phyloP scores from a whole-genome alignment of 2,113 vertebrate genomes.

The Nothoprocta pentlandii region DNA sequence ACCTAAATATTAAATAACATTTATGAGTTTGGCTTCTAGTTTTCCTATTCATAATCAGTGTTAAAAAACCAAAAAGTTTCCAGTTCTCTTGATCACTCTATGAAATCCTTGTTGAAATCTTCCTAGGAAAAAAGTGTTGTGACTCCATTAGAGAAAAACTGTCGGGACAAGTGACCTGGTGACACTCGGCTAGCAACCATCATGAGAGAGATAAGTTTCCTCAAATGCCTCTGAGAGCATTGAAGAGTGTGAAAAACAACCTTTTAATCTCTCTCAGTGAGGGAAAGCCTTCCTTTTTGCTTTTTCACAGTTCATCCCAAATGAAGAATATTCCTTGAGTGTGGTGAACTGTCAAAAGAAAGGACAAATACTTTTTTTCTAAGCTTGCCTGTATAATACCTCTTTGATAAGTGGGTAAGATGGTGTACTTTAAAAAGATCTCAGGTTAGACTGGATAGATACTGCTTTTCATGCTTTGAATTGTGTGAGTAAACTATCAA shows the following conservation, averaged over 20 bases:
- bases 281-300: not conserved
- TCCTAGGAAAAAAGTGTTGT: not conserved
- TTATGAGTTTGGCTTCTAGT: not conserved
- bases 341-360: not conserved
- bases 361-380: not conserved
- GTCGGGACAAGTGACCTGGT: not conserved
- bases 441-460: not conserved
- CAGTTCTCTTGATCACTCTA: not conserved
- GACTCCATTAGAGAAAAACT: not conserved
- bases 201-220: not conserved
- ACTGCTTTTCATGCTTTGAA: not conserved
- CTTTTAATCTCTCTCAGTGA: accelerated
- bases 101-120: not conserved
- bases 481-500: not conserved
- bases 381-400: not conserved
- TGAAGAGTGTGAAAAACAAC: not conserved
- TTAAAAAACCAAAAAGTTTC: not conserved
- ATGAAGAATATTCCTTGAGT: not conserved
- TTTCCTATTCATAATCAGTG: accelerated
- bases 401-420: not conserved
- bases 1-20: not conserved
- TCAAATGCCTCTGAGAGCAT: not conserved
- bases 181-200: not conserved
- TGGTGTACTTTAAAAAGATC: not conserved
- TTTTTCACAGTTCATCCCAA: not conserved